phyloP scores from a whole-genome alignment of 2,113 vertebrate genomes.

The Scomber japonicus region DNA sequence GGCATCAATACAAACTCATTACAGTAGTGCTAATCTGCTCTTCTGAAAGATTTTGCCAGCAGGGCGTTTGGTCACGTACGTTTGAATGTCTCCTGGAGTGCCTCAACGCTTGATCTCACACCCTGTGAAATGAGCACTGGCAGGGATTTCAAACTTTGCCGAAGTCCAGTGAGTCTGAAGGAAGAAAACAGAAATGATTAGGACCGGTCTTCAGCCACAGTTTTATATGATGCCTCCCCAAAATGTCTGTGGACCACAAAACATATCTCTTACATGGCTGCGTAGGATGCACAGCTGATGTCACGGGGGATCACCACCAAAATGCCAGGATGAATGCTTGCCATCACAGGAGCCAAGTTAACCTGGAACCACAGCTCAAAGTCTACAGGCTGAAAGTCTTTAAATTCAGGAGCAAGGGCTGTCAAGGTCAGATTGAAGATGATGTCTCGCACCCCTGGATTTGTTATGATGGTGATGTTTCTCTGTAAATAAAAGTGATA shows the following conservation, averaged over 20 bases:
- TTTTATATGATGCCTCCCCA: neutral
- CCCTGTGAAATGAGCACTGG: neutral
- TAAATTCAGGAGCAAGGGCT: constrained; percentile 52
- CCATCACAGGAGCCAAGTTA: constrained; percentile 57
- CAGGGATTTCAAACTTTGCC: constrained; percentile 23
- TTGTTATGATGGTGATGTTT: constrained; percentile 35
- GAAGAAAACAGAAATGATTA: constrained; percentile 1
- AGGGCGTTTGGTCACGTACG: constrained; percentile 14
- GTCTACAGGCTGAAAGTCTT: constrained; percentile 44
- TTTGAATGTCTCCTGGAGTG: constrained; percentile 23
- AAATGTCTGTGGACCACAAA: neutral
- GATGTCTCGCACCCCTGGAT: constrained; percentile 33
- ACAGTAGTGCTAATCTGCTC: neutral
- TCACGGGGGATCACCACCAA: constrained; percentile 58
- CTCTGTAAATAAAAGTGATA: constrained; percentile 19
- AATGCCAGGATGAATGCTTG: constrained; percentile 44
- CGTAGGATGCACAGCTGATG: constrained; percentile 65
- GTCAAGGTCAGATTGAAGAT: constrained; percentile 66
- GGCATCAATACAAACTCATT: neutral
- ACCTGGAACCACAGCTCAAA: constrained; percentile 64
- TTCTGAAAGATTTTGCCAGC: neutral
- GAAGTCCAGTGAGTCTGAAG: constrained; percentile 31
- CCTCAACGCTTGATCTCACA: constrained; percentile 13
- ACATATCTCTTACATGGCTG: constrained; percentile 57
- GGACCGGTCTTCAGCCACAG: neutral